Evolutionary conservation across 2,113 vertebrate genomes (phyloP).

Genomic region (Pavo muticus): DNA sequence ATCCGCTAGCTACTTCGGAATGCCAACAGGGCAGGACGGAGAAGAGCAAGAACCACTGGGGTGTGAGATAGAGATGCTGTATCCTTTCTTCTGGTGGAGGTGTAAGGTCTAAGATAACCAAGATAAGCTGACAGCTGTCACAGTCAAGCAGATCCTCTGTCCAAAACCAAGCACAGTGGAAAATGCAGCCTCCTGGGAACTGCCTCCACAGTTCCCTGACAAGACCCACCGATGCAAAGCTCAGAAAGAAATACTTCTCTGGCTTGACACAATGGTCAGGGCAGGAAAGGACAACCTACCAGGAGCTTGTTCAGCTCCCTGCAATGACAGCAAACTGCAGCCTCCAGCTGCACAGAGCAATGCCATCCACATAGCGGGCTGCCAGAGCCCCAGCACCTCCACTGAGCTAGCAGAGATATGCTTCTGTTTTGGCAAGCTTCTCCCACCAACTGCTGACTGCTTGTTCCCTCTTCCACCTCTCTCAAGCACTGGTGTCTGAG

Average conservation of each 20-base stretch:
- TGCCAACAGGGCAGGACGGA: neutral
- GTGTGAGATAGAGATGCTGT: neutral
- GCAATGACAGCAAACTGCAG: neutral
- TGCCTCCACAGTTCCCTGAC: neutral
- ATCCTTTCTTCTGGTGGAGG: neutral
- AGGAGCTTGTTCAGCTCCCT: neutral
- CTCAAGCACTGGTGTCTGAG: fast-evolving
- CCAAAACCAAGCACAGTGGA: neutral
- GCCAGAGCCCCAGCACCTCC: neutral
- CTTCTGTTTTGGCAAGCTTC: neutral
- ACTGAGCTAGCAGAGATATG: neutral
- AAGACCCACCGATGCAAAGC: neutral
- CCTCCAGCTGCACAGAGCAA: neutral
- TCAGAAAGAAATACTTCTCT: neutral
- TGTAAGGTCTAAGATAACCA: neutral
- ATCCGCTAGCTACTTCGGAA: neutral
- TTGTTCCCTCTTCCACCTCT: neutral
- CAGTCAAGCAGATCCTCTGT: neutral
- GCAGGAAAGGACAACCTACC: neutral
- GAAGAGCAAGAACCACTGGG: neutral
- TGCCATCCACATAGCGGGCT: neutral
- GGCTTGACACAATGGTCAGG: fast-evolving
- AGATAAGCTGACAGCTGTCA: neutral
- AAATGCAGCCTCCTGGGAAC: neutral
- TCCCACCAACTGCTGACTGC: neutral